phyloP scores from a whole-genome alignment of 2,888 invertebrate genomes.

The Meloe dianella region DNA sequence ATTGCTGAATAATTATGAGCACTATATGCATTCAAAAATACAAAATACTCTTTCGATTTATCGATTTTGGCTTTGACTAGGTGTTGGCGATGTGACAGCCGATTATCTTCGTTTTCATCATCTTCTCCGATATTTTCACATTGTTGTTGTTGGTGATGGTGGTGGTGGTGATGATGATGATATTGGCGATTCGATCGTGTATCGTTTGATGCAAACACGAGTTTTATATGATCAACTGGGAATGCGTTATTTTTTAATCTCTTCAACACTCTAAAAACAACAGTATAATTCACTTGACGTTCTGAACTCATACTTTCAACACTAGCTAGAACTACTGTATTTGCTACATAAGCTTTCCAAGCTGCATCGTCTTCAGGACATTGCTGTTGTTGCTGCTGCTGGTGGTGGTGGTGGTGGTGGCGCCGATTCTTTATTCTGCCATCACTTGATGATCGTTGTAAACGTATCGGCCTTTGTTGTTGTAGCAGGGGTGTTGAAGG shows the following conservation, averaged over 20 bases:
- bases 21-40: slow-evolving; percentile 66
- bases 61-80: slow-evolving; percentile 65
- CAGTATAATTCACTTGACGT: slow-evolving; percentile 63
- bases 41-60: slow-evolving; percentile 65
- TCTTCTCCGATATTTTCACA: slow-evolving; percentile 1
- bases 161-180: slow-evolving; percentile 6
- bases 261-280: slow-evolving; percentile 69
- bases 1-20: slow-evolving; percentile 65
- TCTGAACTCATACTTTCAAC: slow-evolving; percentile 65
- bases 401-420: slow-evolving; percentile 29
- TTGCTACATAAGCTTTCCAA: slow-evolving; percentile 68
- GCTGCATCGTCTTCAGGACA: slow-evolving; percentile 69
- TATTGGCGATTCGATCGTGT: slow-evolving; percentile 14
- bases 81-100: slow-evolving; percentile 47
- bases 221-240: slow-evolving; percentile 12
- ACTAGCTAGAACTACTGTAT: slow-evolving; percentile 70
- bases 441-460: slow-evolving; percentile 39
- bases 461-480: slow-evolving; percentile 20
- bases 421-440: not conserved
- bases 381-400: slow-evolving; percentile 50
- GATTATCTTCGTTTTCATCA: slow-evolving; percentile 20
- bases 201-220: slow-evolving; percentile 18
- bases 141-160: not conserved
- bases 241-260: slow-evolving; percentile 61
- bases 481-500: slow-evolving; percentile 8